phyloP scores from a whole-genome alignment of 2,888 invertebrate species.

The Ennomos erosarius region DNA sequence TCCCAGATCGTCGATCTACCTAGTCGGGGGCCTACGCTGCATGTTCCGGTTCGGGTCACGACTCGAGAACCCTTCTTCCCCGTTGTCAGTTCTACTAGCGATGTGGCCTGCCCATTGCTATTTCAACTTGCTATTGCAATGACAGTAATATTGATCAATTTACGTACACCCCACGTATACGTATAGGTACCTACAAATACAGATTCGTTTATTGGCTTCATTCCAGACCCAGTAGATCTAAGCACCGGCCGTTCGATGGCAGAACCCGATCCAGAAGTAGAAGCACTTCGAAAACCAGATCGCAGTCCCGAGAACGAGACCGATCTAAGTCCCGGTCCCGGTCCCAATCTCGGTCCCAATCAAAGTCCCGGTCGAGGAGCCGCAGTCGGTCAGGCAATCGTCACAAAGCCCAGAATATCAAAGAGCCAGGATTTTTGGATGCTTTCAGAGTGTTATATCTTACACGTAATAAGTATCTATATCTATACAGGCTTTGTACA shows the following conservation, averaged over 20 bases:
- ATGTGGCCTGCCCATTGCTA: too few relatives aligned
- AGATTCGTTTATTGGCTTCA: background rate
- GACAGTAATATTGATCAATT: too few relatives aligned
- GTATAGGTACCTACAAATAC: too few relatives aligned
- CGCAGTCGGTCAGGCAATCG: slow-evolving; percentile 47
- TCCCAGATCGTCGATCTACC: too few relatives aligned
- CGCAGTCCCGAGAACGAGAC: slow-evolving; percentile 43
- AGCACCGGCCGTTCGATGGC: slow-evolving; percentile 50
- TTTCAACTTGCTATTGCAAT: too few relatives aligned
- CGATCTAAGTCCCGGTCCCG: slow-evolving; percentile 26
- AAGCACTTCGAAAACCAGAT: slow-evolving; percentile 46
- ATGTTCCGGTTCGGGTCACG: too few relatives aligned
- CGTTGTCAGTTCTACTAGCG: too few relatives aligned
- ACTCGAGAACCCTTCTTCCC: too few relatives aligned
- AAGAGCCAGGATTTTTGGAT: slow-evolving; percentile 69
- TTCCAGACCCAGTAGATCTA: slow-evolving; percentile 59
- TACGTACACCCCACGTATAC: too few relatives aligned
- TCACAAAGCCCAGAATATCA: slow-evolving; percentile 54
- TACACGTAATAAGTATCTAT: too few relatives aligned
- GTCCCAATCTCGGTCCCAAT: slow-evolving; percentile 47
- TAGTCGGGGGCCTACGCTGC: too few relatives aligned
- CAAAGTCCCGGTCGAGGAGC: slow-evolving; percentile 43
- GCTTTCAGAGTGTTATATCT: slow-evolving; percentile 76
- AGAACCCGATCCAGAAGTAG: slow-evolving; percentile 49
- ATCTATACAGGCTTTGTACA: slow-evolving; percentile 35